Evolutionary conservation across 2,888 invertebrate species (phyloP).

Genomic region (Callyntrura guangdongensis): DNA sequence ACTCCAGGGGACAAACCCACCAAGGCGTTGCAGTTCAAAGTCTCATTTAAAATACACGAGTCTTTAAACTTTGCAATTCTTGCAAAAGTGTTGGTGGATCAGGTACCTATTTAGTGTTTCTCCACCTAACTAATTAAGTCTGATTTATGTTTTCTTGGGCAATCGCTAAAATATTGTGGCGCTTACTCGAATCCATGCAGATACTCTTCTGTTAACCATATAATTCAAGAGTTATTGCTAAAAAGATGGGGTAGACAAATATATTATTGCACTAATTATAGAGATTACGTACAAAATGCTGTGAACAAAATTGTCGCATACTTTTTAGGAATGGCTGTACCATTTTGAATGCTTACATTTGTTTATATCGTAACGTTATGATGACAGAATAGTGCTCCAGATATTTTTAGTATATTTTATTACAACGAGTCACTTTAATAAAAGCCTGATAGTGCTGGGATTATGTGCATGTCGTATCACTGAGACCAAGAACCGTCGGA

Average conservation of each 20-base stretch:
- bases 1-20: background rate
- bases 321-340: too few species aligned
- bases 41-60: too few species aligned
- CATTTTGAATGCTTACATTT: background rate
- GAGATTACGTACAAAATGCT: too few species aligned
- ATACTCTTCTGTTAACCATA: background rate
- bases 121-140: constrained; percentile 45
- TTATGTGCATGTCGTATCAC: too few species aligned
- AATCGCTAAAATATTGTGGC: background rate
- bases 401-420: background rate
- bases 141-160: constrained; percentile 22
- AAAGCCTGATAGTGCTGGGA: too few species aligned
- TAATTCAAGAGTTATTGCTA: background rate
- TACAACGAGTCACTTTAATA: too few species aligned
- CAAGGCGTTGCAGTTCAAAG: too few species aligned
- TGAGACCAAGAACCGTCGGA: too few species aligned
- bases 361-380: too few species aligned
- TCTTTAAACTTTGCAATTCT: background rate
- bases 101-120: background rate
- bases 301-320: too few species aligned
- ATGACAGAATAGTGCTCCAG: background rate
- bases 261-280: too few species aligned
- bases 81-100: background rate
- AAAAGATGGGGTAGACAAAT: too few species aligned
- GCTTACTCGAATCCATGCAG: background rate